Evolutionary conservation across 2,888 invertebrate genomes (phyloP).

Genomic region (Parapristionchus giblindavisi): DNA sequence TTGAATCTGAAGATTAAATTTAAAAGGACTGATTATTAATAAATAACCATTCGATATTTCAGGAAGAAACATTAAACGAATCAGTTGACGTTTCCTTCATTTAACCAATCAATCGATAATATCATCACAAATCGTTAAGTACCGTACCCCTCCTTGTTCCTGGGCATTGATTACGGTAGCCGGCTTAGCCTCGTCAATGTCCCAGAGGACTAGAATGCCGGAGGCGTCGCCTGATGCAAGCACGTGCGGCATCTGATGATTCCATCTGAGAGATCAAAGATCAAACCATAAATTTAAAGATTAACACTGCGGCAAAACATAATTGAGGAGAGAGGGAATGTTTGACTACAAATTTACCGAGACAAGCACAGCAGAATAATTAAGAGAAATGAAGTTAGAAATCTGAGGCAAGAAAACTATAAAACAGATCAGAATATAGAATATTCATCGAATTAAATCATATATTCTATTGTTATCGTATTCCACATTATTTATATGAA

Average conservation of each 20-base stretch:
- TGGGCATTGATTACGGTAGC: slow-evolving; percentile 82
- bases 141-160: slow-evolving; percentile 77
- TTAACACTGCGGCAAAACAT: neutral
- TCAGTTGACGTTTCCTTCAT: too few relatives aligned
- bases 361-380: too few relatives aligned
- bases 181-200: slow-evolving; percentile 82
- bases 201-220: slow-evolving; percentile 84
- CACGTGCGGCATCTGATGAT: slow-evolving; percentile 76
- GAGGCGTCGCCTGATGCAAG: slow-evolving; percentile 84
- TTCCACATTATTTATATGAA: too few relatives aligned
- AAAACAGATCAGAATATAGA: too few relatives aligned
- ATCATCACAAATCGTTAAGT: neutral
- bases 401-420: too few relatives aligned
- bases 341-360: neutral
- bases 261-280: slow-evolving; percentile 77
- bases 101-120: neutral
- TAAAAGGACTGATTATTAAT: too few relatives aligned
- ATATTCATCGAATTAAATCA: too few relatives aligned
- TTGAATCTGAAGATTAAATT: slow-evolving; percentile 75
- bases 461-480: too few relatives aligned
- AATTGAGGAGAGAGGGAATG: neutral
- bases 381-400: too few relatives aligned
- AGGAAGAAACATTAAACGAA: too few relatives aligned
- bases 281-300: too few relatives aligned
- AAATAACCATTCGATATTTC: too few relatives aligned